These are phyloP conservation scores for Rutpela maculata DNA, from an alignment of 2,888 invertebrate species.

Conservation along the genomic window DNA sequence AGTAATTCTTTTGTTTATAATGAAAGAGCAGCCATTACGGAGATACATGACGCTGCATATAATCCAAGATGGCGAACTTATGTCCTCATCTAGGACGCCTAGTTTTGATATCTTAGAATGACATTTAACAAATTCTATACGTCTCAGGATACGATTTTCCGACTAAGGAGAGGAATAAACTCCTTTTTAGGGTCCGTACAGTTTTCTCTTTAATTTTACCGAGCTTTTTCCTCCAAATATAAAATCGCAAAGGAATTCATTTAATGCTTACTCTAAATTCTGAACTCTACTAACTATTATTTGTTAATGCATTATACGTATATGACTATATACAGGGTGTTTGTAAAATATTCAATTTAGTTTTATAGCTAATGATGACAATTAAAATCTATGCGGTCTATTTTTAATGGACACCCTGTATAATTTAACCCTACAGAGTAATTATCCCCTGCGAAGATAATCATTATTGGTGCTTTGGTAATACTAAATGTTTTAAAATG, in stretches of 20 bases:
- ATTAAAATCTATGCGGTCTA: not conserved
- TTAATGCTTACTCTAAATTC: not conserved
- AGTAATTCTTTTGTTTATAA: no score
- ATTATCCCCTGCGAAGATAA: not conserved
- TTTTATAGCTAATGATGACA: not conserved
- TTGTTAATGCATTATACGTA: not conserved
- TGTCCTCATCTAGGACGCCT: no score
- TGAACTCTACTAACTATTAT: not conserved
- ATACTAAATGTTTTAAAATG: no score
- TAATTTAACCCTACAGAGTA: not conserved
- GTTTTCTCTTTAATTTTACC: constrained; percentile 10
- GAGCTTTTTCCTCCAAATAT: constrained; percentile 27
- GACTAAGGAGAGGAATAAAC: no score
- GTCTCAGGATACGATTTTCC: no score
- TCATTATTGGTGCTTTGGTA: no score
- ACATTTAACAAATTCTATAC: no score
- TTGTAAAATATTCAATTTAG: not conserved
- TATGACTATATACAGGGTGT: not conserved
- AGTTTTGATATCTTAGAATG: no score
- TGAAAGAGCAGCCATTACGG: no score
- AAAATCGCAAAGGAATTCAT: constrained; percentile 26
- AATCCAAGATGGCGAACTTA: no score
- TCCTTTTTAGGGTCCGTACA: no score
- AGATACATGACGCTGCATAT: no score
- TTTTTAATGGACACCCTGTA: not conserved